A percentile compares a stretch with the other conserved stretches of the same genome.
phyloP scores from a whole-genome alignment of 2,888 invertebrate genomes.

The Polyommatus iphigenia region DNA sequence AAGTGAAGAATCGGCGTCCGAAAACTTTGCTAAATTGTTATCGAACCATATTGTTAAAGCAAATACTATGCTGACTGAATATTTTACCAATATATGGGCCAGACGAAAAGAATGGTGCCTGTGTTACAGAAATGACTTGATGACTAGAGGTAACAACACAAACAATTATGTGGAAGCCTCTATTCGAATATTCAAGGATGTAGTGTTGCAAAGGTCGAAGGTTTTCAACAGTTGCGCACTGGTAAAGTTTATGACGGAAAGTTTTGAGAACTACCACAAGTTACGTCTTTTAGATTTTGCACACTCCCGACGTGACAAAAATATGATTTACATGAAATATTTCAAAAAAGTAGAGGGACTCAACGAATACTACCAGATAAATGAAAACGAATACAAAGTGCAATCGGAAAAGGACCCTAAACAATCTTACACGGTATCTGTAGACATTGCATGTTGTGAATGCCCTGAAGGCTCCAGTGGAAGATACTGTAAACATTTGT shows the following conservation, averaged over 20 bases:
- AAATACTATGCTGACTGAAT: slow-evolving; percentile 20
- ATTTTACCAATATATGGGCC: slow-evolving; percentile 35
- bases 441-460: slow-evolving; percentile 21
- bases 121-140: slow-evolving; percentile 33
- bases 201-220: slow-evolving; percentile 38
- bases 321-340: slow-evolving; percentile 22
- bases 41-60: slow-evolving; percentile 1
- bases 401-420: slow-evolving; percentile 20
- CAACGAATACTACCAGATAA: slow-evolving; percentile 19
- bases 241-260: slow-evolving; percentile 35
- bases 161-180: slow-evolving; percentile 37
- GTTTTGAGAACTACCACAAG: slow-evolving; percentile 36
- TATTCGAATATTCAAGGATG: slow-evolving; percentile 37
- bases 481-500: slow-evolving; percentile 24
- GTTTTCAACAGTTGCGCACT: slow-evolving; percentile 38
- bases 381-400: slow-evolving; percentile 25
- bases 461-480: slow-evolving; percentile 15
- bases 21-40: slow-evolving; percentile 1
- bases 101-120: slow-evolving; percentile 35
- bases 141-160: slow-evolving; percentile 36
- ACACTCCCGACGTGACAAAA: not conserved
- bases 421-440: slow-evolving; percentile 3
- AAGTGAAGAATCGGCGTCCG: slow-evolving; percentile 1
- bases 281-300: slow-evolving; percentile 9
- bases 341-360: slow-evolving; percentile 16